Percentiles rank a stretch among this genome's conserved stretches.
phyloP scores from a whole-genome alignment of 2,797 vertebrate genomes.

The Poecilia picta region DNA sequence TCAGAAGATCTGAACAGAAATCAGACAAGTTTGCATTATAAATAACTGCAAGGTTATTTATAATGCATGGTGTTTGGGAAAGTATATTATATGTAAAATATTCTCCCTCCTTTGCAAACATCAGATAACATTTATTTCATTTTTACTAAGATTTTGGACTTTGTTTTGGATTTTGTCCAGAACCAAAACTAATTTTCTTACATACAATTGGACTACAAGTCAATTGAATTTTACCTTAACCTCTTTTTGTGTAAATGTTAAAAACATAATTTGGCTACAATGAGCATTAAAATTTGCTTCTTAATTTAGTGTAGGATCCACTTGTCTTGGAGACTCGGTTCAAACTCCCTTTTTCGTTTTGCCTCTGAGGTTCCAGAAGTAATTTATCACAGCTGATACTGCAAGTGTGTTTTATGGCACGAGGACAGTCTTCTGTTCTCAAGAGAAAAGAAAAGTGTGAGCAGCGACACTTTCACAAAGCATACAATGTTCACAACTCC shows the following conservation, averaged over 20 bases:
- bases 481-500: conserved; percentile 2
- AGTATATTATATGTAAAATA: not conserved
- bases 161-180: too few species aligned
- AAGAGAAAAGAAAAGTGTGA: conserved; percentile 2
- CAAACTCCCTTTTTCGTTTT: conserved; percentile 1
- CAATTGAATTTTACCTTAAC: not conserved
- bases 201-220: not conserved
- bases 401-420: not conserved
- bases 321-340: not conserved
- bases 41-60: not conserved
- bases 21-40: not conserved
- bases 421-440: conserved; percentile 8
- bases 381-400: not conserved
- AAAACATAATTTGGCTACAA: not conserved
- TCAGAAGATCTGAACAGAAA: not conserved
- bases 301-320: not conserved
- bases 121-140: not conserved
- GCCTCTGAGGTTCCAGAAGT: not conserved
- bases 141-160: not conserved
- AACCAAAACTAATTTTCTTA: not conserved
- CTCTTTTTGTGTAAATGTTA: not conserved
- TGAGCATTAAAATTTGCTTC: not conserved
- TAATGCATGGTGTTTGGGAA: not conserved
- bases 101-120: not conserved
- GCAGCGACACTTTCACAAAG: conserved; percentile 1